Base-by-base conservation (phyloP, 1,140 invertebrate species). In the Diplogasteroides magnus region DNA sequence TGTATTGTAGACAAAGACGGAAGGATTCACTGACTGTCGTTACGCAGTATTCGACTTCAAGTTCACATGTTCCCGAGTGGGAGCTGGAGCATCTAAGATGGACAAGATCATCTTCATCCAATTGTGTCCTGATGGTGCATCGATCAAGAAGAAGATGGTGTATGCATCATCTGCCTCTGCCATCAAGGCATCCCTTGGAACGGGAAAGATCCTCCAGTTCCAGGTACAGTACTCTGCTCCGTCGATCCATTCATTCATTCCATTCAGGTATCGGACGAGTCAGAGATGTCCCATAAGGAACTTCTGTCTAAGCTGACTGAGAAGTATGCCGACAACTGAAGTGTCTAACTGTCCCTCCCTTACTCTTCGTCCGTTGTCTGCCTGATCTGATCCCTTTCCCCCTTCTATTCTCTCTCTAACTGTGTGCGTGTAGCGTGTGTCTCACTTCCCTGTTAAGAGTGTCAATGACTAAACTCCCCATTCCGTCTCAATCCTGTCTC, bases 91-190 rank as follows among this genome's bases (percentile, higher is more conserved):
- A 23, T 82, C 79, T 31, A 82, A 83, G 65, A 82, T 82, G 81
- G 80, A 82, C 77, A 82, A 82, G 60, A 83, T 82, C 60, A 63
- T 83, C 64, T 82, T 82, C 74, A 69, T 82, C 31, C 80, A 81
- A 60, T 66, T 81, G 64, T 83, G 82, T 67, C 82, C 82, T 55
- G 82, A 83, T 61, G 77, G 75, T 28, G 82, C 82, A 59, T 77
- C 79, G n/a, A 83, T 83, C 72, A 83, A 84, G 64, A 83, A 84
- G 77, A 83, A 84, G 77, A 83, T 83, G 82, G 82, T 83, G 26
- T 84, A 84, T 71, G 81, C 83, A 56, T 82, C 80, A 27, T 82
- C 83, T 26, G 83, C 81, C 58, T 81, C 80, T n/a, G 82, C 82
- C 70, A 83, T 83, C 69, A 83, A 84, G 73, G 61, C 78, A 15